Evolutionary conservation across 2,113 vertebrate genomes (phyloP).

Genomic region (Campylorhamphus procurvoides): DNA sequence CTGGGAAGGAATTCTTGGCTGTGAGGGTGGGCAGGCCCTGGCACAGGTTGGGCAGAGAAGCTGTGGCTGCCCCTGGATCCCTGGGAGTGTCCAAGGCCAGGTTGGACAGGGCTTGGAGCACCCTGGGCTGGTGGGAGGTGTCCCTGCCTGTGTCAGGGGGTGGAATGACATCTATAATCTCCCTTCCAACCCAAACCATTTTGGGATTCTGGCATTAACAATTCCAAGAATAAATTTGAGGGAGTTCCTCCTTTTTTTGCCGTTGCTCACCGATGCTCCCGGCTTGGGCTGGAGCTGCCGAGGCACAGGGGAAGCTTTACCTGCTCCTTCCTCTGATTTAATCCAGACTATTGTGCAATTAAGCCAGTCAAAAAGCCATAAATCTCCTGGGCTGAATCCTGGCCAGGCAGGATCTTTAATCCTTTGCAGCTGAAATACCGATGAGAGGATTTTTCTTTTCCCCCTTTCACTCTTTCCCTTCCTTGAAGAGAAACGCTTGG

Average conservation of each 20-base stretch:
- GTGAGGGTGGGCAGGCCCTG: background rate
- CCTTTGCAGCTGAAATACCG: background rate
- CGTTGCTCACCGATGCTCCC: rapidly evolving
- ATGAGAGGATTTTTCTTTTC: background rate
- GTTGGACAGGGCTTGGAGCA: background rate
- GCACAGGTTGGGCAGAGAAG: background rate
- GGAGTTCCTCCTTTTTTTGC: background rate
- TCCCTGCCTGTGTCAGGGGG: background rate
- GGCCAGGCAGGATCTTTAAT: background rate
- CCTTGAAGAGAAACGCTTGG: background rate
- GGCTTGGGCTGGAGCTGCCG: rapidly evolving
- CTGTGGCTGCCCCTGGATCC: background rate
- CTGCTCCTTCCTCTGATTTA: background rate
- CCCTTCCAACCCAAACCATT: background rate
- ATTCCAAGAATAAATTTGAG: rapidly evolving
- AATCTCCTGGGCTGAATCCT: background rate
- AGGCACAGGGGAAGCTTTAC: rapidly evolving
- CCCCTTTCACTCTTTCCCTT: background rate
- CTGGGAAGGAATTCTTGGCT: background rate
- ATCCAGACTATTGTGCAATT: background rate
- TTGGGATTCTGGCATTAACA: background rate
- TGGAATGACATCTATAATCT: background rate
- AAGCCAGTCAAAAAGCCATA: background rate
- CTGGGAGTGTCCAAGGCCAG: background rate
- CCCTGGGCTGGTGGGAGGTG: rapidly evolving